Base-by-base conservation (phyloP, 2,113 vertebrate genomes). In the Holacanthus passer region DNA sequence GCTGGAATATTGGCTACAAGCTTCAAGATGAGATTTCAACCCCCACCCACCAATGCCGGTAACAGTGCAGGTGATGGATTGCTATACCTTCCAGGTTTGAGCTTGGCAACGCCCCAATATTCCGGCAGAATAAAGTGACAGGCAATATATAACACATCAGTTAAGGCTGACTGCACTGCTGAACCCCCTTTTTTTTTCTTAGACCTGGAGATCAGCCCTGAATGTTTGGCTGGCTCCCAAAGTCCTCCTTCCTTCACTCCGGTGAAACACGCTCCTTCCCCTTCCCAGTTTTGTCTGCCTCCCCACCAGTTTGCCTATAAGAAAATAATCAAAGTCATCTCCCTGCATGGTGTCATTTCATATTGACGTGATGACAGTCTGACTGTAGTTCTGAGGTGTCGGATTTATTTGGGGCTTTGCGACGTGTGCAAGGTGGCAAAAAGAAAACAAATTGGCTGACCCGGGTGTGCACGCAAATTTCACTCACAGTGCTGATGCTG, bases 101-200 rank as follows among this genome's bases (percentile, higher is more conserved):
- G 93, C 90, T 91, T 86, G 87, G 94, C 91, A 93, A 93, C 93
- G 88, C 92, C 94, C 93, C 93, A 95, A 95, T 95, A 94, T 95
- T 94, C 92, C 90, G 60, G 83, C 82, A 82, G 93, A 92, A 94
- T 92, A 91, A 93, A 93, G 93, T 95, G 94, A 94, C 94, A 94
- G 94, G 93, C 88, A 93, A 94, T 95, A 93, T 94, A 95, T 94
- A 94, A 92, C 89, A 74, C 91, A 95, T 95, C 94, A 95, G 93
- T 93, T 94, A 88, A 88, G 94, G 90, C 82, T 92, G 91, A 88
- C 89, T 92, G 93, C 91, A 82, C 85, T 55, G 63, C 77, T 78
- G 70, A 90, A 91, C 77, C 29, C 59, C 64, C 78, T 29, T 16
- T n/a, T 66, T 20, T 14, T 59, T 56, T 68, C 66, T 89, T 31